Percentiles rank a stretch among this genome's conserved stretches.
Evolutionary conservation across 2,113 vertebrate genomes (phyloP).

Genomic region (Chionodraco myersi): DNA sequence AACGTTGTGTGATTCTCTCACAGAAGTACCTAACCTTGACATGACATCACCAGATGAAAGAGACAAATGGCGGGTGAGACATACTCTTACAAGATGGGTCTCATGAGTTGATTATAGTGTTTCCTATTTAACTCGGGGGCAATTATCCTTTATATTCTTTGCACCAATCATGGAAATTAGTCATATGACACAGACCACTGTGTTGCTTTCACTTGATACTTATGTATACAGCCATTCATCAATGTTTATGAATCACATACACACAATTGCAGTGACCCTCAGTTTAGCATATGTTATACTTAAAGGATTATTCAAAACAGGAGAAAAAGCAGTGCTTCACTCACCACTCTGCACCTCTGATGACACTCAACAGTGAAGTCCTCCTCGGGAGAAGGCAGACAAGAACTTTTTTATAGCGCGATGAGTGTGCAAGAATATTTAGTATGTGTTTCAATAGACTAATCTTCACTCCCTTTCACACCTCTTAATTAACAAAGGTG

Average conservation of each 20-base stretch:
- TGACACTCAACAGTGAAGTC: not conserved
- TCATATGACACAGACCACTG: slow-evolving; percentile 4
- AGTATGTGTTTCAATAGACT: slow-evolving; percentile 21
- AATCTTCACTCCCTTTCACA: slow-evolving; percentile 39
- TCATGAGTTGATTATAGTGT: slow-evolving; percentile 15
- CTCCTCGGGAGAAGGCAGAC: too few species aligned
- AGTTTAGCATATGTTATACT: not conserved
- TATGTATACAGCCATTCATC: slow-evolving; percentile 15
- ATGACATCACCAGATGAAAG: slow-evolving; percentile 31
- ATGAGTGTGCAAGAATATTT: slow-evolving; percentile 30
- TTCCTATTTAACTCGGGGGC: slow-evolving; percentile 8
- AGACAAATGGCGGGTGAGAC: slow-evolving; percentile 34
- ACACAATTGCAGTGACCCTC: not conserved
- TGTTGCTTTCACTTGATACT: slow-evolving; percentile 14
- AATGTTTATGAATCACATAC: slow-evolving; percentile 12
- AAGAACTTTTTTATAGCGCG: slow-evolving; percentile 15
- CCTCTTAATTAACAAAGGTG: slow-evolving; percentile 49
- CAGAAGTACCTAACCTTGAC: slow-evolving; percentile 19
- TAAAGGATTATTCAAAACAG: not conserved
- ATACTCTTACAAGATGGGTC: slow-evolving; percentile 13
- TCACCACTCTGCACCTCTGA: not conserved
- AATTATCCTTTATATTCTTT: slow-evolving; percentile 10
- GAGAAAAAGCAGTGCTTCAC: not conserved
- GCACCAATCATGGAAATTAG: slow-evolving; percentile 1
- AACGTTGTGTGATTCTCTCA: slow-evolving; percentile 40